phyloP scores from a whole-genome alignment of 1,140 invertebrate species.

The Brachionus rotundiformis region DNA sequence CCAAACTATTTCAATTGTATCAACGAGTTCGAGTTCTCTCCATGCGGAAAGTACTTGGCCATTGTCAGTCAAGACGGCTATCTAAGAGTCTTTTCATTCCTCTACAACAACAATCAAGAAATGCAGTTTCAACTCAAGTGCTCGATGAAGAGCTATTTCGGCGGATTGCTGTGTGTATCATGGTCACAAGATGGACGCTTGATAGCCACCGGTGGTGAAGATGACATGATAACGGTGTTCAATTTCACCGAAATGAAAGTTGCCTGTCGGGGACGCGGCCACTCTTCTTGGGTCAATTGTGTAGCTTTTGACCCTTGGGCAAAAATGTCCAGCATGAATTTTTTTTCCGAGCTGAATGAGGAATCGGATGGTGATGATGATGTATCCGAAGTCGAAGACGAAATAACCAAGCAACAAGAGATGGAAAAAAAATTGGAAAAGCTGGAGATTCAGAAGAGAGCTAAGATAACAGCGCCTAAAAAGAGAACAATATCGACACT shows the following conservation, averaged over 20 bases:
- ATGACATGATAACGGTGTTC: constrained; percentile 98
- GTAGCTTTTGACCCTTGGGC: constrained; percentile 88
- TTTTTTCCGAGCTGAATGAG: constrained; percentile 4
- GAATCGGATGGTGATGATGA: constrained; percentile 18
- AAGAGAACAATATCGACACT: constrained; percentile 40
- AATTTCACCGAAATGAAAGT: constrained; percentile 84
- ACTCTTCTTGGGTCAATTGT: constrained; percentile 87
- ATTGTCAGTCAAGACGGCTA: constrained; percentile 86
- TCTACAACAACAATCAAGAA: constrained; percentile 84
- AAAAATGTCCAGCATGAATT: background rate
- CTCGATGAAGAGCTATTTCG: constrained; percentile 87
- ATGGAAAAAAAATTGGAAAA: constrained; percentile 28
- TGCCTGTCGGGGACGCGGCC: constrained; percentile 87
- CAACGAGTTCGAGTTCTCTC: constrained; percentile 96
- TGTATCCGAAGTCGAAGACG: constrained; percentile 31
- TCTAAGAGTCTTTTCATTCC: constrained; percentile 91
- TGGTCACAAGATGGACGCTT: constrained; percentile 96
- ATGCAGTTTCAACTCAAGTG: constrained; percentile 53
- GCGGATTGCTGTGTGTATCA: constrained; percentile 86
- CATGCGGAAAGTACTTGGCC: constrained; percentile 83
- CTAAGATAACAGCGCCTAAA: constrained; percentile 33
- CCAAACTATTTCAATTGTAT: constrained; percentile 76
- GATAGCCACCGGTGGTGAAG: constrained; percentile 94
- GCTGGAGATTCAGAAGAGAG: background rate
- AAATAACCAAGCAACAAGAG: background rate